A percentile compares a stretch with the other conserved stretches of the same genome.
Evolutionary conservation across 2,888 invertebrate genomes (phyloP).

Genomic region (Ephialtes manifestator): DNA sequence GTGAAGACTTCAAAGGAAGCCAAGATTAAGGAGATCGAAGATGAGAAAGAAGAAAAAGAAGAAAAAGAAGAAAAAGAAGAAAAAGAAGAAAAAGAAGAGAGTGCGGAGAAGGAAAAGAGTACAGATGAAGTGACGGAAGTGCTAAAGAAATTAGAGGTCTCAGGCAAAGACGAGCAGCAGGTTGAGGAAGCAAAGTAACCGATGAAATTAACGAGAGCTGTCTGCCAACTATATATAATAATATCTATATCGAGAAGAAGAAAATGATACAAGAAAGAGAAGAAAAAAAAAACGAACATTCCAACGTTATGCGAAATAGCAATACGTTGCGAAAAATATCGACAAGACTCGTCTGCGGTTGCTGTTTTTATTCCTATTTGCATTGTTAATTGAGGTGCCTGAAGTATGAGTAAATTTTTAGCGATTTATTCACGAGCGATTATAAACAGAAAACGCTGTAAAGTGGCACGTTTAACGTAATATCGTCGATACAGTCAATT

Average conservation of each 20-base stretch:
- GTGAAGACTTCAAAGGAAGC: slow-evolving; percentile 57
- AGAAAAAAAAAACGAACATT: slow-evolving; percentile 53
- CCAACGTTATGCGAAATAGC: slow-evolving; percentile 55
- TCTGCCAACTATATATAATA: slow-evolving; percentile 54
- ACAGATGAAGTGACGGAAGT: slow-evolving; percentile 88
- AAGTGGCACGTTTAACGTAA: slow-evolving; percentile 5
- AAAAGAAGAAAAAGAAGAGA: slow-evolving; percentile 16
- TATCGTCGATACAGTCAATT: neutral
- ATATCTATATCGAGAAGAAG: slow-evolving; percentile 29
- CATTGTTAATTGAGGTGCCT: slow-evolving; percentile 50
- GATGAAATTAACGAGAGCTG: slow-evolving; percentile 40
- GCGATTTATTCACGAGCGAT: slow-evolving; percentile 36
- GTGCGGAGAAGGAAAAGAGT: slow-evolving; percentile 74
- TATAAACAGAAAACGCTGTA: slow-evolving; percentile 14
- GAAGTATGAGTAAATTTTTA: slow-evolving; percentile 41
- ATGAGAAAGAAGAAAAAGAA: slow-evolving; percentile 30
- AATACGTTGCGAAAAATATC: slow-evolving; percentile 62
- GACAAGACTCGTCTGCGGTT: slow-evolving; percentile 61
- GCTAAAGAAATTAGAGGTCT: slow-evolving; percentile 88
- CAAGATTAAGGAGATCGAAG: slow-evolving; percentile 61
- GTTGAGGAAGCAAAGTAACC: slow-evolving; percentile 73
- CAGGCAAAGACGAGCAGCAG: slow-evolving; percentile 79
- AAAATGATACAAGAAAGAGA: neutral
- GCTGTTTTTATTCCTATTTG: slow-evolving; percentile 64
- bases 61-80: slow-evolving; percentile 72